These are phyloP conservation scores for Merluccius polli DNA, from an alignment of 2,797 vertebrate species.

Conservation along the genomic window DNA sequence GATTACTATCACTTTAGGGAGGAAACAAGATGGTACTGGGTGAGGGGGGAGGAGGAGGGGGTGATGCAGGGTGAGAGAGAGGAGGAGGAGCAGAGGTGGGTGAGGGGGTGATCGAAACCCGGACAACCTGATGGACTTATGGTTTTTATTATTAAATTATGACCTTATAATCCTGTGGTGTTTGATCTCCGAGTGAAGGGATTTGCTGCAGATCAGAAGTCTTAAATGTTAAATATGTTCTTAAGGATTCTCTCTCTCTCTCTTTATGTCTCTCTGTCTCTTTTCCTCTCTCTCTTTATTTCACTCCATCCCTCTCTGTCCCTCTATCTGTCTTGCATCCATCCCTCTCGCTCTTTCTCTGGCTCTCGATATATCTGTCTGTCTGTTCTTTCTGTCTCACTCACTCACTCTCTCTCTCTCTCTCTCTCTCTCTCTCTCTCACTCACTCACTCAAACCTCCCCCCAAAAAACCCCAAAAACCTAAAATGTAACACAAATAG, in stretches of 20 bases:
- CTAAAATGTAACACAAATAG: no score
- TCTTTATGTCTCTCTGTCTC: neutral
- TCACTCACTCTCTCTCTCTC: neutral
- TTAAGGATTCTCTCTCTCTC: neutral
- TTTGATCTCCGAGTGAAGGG: neutral
- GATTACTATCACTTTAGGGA: no score
- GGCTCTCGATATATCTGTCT: constrained; percentile 3
- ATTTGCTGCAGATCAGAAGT: neutral
- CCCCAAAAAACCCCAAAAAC: no score
- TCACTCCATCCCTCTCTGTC: neutral
- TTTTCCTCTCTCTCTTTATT: neutral
- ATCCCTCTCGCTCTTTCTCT: neutral
- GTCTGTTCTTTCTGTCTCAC: neutral
- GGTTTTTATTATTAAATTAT: neutral
- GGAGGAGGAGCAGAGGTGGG: neutral
- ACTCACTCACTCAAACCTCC: neutral
- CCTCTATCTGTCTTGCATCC: neutral
- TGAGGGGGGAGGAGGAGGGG: no score
- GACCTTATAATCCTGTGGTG: neutral
- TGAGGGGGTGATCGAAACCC: neutral
- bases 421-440: neutral
- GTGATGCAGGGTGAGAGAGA: no score
- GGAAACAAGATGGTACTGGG: no score
- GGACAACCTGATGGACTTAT: neutral
- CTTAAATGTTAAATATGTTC: no score